Evolutionary conservation across 1,140 invertebrate species (phyloP).

Genomic region (Forficula auricularia): DNA sequence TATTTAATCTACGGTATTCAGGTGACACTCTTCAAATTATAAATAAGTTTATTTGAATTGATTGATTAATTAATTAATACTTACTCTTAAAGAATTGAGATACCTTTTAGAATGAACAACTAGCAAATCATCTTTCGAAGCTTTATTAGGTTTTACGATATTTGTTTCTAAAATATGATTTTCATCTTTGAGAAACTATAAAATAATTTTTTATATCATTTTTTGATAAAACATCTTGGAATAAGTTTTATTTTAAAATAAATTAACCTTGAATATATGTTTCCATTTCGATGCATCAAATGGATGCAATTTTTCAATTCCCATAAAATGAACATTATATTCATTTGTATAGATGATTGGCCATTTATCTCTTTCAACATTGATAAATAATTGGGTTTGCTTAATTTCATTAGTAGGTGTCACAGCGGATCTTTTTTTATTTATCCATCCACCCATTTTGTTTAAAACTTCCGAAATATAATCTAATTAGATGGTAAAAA

Average conservation of each 20-base stretch:
- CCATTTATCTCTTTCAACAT: conserved; percentile 23
- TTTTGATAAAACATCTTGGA: neutral
- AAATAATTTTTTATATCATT: conserved; percentile 14
- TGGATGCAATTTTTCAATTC: conserved; percentile 68
- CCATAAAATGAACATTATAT: conserved; percentile 67
- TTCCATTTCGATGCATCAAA: conserved; percentile 78
- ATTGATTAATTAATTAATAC: too few relatives aligned
- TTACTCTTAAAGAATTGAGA: conserved; percentile 45
- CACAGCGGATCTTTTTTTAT: too few relatives aligned
- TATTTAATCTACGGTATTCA: too few relatives aligned
- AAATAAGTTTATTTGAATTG: too few relatives aligned
- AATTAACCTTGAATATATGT: conserved; percentile 46
- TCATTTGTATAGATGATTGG: conserved; percentile 59
- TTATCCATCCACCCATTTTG: too few relatives aligned
- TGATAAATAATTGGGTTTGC: too few relatives aligned
- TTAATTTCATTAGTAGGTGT: too few relatives aligned
- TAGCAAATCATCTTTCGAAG: conserved; percentile 44
- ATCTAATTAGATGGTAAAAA: too few relatives aligned
- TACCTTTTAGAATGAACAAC: conserved; percentile 55
- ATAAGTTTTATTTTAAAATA: conserved; percentile 1
- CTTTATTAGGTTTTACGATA: conserved; percentile 46
- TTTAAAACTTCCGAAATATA: too few relatives aligned
- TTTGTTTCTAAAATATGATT: conserved; percentile 32
- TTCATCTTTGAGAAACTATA: conserved; percentile 37
- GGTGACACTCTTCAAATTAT: too few relatives aligned